phyloP scores from a whole-genome alignment of 2,888 invertebrate species.

The Ernsta delagoae region DNA sequence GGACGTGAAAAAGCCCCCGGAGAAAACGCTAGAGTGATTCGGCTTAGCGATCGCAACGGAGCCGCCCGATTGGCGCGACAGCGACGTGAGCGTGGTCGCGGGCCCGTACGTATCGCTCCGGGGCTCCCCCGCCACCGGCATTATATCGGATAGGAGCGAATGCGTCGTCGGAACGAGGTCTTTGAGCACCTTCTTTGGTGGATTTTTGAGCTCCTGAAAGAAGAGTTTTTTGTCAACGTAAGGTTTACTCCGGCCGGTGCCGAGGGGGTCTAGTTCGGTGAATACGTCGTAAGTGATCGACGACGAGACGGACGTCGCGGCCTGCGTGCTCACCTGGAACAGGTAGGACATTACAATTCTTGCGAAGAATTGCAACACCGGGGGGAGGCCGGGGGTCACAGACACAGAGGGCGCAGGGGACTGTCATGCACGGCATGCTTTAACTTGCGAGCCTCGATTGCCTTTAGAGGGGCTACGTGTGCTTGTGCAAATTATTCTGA shows the following conservation, averaged over 20 bases:
- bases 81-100: slow-evolving; percentile 78
- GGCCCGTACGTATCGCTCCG: slow-evolving; percentile 64
- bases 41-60: slow-evolving; percentile 75
- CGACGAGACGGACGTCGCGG: slow-evolving; percentile 59
- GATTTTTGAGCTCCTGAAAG: slow-evolving; percentile 97
- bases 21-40: slow-evolving; percentile 50
- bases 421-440: slow-evolving; percentile 31
- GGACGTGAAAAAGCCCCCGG: slow-evolving; percentile 72
- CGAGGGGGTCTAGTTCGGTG: slow-evolving; percentile 96
- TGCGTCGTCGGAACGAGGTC: slow-evolving; percentile 87
- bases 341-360: slow-evolving; percentile 52
- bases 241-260: slow-evolving; percentile 95
- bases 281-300: slow-evolving; percentile 91
- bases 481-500: slow-evolving; percentile 28
- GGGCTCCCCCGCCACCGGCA: slow-evolving; percentile 60
- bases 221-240: slow-evolving; percentile 98
- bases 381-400: no score
- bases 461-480: slow-evolving; percentile 14
- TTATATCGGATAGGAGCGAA: slow-evolving; percentile 66
- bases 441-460: background rate
- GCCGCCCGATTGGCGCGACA: slow-evolving; percentile 78
- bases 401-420: background rate
- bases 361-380: slow-evolving; percentile 35
- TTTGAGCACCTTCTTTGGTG: slow-evolving; percentile 96
- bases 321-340: slow-evolving; percentile 76